Percentiles rank a stretch among this genome's conserved stretches.
Conservation (phyloP, 2,888 invertebrate species). For the Folsomia manolachei region DNA sequence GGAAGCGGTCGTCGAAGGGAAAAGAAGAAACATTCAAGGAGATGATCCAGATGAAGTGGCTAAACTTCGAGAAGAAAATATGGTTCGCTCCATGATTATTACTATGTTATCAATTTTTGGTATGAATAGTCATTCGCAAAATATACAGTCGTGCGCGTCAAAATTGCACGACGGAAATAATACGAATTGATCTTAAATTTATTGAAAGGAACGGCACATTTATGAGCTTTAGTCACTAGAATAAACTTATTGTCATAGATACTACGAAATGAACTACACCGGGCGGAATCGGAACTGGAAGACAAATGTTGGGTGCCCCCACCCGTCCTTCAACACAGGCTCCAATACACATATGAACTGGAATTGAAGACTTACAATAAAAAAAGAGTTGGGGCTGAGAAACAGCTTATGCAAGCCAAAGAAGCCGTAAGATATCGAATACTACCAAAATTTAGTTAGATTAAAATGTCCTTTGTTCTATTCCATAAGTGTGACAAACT, state of each 20-base stretch:
- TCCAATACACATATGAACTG: constrained; percentile 92
- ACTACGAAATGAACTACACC: constrained; percentile 73
- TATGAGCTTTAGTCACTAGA: no score
- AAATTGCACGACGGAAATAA: no score
- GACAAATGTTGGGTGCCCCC: constrained; percentile 88
- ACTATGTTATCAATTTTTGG: no score
- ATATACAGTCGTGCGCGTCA: no score
- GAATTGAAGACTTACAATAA: constrained; percentile 84
- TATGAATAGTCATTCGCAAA: no score
- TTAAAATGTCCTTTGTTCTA: constrained; percentile 19
- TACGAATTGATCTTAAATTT: no score
- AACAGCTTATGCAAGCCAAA: constrained; percentile 79
- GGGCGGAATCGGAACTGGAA: constrained; percentile 86
- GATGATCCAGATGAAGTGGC: constrained; percentile 52
- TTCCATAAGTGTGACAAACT: constrained; percentile 81
- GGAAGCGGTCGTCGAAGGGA: constrained; percentile 61
- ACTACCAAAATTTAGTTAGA: not conserved
- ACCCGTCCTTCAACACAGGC: constrained; percentile 84
- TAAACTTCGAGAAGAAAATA: constrained; percentile 78
- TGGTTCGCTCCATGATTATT: no score
- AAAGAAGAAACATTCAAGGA: constrained; percentile 3
- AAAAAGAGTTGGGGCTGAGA: constrained; percentile 77
- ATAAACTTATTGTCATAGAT: constrained; percentile 61
- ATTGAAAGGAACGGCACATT: no score
- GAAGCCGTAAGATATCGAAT: constrained; percentile 72